Evolutionary conservation across 2,888 invertebrate genomes (phyloP).

Genomic region (Scaptomyza caliginosa): DNA sequence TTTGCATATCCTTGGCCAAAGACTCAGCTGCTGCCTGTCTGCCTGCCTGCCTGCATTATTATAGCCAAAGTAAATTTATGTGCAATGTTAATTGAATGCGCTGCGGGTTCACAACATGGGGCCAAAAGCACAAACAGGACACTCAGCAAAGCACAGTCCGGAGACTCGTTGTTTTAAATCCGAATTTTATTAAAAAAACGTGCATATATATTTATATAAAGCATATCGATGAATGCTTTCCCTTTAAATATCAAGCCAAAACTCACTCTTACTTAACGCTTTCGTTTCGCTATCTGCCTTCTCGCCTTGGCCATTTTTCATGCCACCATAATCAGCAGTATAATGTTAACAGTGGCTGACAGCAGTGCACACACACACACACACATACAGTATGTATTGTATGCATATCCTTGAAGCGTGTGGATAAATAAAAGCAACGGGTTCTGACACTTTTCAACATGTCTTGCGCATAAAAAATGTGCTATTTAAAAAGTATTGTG

Average conservation of each 20-base stretch:
- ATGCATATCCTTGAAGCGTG: slow-evolving; percentile 33
- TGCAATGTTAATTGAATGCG: slow-evolving; percentile 73
- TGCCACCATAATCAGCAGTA: slow-evolving; percentile 69
- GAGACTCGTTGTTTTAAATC: slow-evolving; percentile 49
- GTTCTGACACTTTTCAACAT: slow-evolving; percentile 16
- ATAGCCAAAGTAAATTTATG: slow-evolving; percentile 73
- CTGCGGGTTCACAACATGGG: slow-evolving; percentile 51
- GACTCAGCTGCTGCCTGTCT: slow-evolving; percentile 55
- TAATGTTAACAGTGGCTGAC: slow-evolving; percentile 61
- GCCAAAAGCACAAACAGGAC: slow-evolving; percentile 5
- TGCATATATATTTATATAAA: slow-evolving; percentile 12
- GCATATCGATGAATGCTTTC: slow-evolving; percentile 62
- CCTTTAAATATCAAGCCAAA: slow-evolving; percentile 6
- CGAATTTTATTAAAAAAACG: slow-evolving; percentile 65
- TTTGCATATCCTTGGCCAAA: slow-evolving; percentile 43
- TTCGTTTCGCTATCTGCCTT: not conserved
- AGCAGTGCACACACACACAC: slow-evolving; percentile 26
- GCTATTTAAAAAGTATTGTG: slow-evolving; percentile 1
- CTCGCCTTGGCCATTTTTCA: slow-evolving; percentile 59
- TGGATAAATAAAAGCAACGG: slow-evolving; percentile 35
- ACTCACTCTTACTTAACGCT: slow-evolving; percentile 8
- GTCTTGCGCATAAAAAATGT: not conserved
- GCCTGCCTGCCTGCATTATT: slow-evolving; percentile 57
- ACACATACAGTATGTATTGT: slow-evolving; percentile 23
- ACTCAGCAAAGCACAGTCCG: slow-evolving; percentile 9